Conservation (phyloP, 2,113 vertebrate genomes). For the Chelonoidis abingdonii region DNA sequence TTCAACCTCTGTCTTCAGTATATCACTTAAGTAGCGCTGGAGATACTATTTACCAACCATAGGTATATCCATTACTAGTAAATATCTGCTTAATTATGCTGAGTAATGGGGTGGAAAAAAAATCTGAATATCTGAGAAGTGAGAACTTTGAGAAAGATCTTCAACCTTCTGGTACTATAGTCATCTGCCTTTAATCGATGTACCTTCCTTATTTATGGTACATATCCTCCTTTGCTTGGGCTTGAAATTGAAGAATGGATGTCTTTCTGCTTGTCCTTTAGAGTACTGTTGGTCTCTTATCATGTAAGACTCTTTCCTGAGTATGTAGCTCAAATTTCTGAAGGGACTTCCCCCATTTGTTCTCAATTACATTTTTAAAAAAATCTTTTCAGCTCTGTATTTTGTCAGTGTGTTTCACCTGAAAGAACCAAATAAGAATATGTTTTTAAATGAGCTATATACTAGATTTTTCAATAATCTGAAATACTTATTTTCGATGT, state of each 20-base stretch:
- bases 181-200: conserved; percentile 1
- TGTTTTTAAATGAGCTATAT: conserved; percentile 36
- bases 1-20: neutral
- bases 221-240: conserved; percentile 49
- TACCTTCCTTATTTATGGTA: conserved; percentile 46
- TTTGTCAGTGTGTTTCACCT: conserved; percentile 39
- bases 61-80: neutral
- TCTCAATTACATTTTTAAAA: conserved; percentile 52
- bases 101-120: neutral
- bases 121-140: neutral
- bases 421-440: conserved; percentile 47
- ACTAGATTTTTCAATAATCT: conserved; percentile 65
- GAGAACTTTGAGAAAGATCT: conserved; percentile 29
- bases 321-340: neutral
- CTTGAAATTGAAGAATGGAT: conserved; percentile 58
- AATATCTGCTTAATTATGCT: neutral
- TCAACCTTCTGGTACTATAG: conserved; percentile 45
- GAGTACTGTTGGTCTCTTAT: conserved; percentile 56
- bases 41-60: neutral
- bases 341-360: conserved; percentile 17
- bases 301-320: conserved; percentile 44
- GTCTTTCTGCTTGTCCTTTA: conserved; percentile 57
- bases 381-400: conserved; percentile 45
- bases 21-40: neutral
- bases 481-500: conserved; percentile 60